These are phyloP conservation scores for Brachionus calyciflorus DNA, from an alignment of 1,140 invertebrate genomes.

Conservation along the genomic window DNA sequence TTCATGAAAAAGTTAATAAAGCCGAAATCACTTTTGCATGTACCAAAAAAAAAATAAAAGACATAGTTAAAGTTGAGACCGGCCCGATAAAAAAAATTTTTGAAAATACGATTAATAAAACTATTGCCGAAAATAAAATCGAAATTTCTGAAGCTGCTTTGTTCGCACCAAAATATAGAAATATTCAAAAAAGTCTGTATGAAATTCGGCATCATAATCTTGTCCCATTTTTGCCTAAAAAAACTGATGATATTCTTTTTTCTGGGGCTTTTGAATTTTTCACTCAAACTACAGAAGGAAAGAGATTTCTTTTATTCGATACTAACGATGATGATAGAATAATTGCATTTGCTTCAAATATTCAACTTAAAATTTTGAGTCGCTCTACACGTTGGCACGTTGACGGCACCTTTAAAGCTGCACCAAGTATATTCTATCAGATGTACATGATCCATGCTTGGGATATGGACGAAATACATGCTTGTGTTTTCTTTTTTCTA, in stretches of 20 bases:
- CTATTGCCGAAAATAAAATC: not conserved
- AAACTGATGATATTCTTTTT: too few relatives aligned
- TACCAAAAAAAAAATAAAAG: too few relatives aligned
- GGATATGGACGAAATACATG: not conserved
- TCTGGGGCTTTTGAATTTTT: too few relatives aligned
- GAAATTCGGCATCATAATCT: too few relatives aligned
- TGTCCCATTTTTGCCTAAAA: too few relatives aligned
- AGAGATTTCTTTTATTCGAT: not conserved
- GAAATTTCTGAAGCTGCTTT: not conserved
- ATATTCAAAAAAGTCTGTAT: not conserved
- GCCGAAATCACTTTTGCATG: too few relatives aligned
- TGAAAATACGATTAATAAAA: not conserved
- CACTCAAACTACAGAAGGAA: too few relatives aligned
- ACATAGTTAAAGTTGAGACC: too few relatives aligned
- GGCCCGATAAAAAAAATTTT: conserved; percentile 2
- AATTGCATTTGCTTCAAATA: not conserved
- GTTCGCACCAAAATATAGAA: not conserved
- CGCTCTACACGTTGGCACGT: not conserved
- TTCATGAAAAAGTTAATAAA: too few relatives aligned
- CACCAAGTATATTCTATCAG: not conserved
- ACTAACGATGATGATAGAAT: not conserved
- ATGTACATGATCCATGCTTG: not conserved
- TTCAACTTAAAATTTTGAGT: not conserved
- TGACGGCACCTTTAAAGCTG: conserved; percentile 6
- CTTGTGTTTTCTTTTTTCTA: conserved; percentile 3